Base-by-base conservation (phyloP, 2,113 vertebrate genomes). In the Chaenogobius annularis region DNA sequence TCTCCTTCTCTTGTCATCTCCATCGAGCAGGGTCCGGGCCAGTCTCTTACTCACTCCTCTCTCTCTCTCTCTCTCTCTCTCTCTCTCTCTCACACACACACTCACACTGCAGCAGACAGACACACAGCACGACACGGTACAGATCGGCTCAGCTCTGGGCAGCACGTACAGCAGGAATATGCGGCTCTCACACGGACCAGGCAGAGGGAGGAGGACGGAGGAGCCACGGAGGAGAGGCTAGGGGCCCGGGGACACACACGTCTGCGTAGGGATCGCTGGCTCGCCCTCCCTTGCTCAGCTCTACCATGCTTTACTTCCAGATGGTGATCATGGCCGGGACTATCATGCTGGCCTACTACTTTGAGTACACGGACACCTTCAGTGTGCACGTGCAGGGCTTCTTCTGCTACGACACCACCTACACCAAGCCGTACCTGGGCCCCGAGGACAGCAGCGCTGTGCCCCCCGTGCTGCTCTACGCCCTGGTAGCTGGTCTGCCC, bases 281-380 rank as follows among this genome's bases (percentile, higher is more conserved):
- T 55, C 11, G n/a, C 55, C 22, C 55, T 55, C 55, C 23, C 55
- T 58, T 22, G 13, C 13, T 26, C 50, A 54, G 88, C 68, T 88
- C 85, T 84, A 92, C 89, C 94, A 98, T 98, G 96, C 95, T 98
- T 89, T 98, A 98, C 92, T 97, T 98, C 91, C 96, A 98, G 96
- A 93, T 96, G 95, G 96, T 98, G 93, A 97, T 98, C 90, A 97
- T 97, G 96, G 96, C 96, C 89, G 96, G 96, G 91, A 97, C 96
- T 78, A 94, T 98, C 93, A 97, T 98, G 96, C 89, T 98, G 94
- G 96, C 96, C 55, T 97, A 97, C 87, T 97, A 97, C 93, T 97
- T 98, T 90, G 96, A 98, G 89, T 98, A 96, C 93, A 97, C 96
- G 31, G 96, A 98, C 93, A 98, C 96, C 84, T 98, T 98, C 94